Percentiles rank a stretch among this genome's conserved stretches.
These are phyloP conservation scores for Lucilia sericata DNA, from an alignment of 1,140 invertebrate species.

Conservation along the genomic window DNA sequence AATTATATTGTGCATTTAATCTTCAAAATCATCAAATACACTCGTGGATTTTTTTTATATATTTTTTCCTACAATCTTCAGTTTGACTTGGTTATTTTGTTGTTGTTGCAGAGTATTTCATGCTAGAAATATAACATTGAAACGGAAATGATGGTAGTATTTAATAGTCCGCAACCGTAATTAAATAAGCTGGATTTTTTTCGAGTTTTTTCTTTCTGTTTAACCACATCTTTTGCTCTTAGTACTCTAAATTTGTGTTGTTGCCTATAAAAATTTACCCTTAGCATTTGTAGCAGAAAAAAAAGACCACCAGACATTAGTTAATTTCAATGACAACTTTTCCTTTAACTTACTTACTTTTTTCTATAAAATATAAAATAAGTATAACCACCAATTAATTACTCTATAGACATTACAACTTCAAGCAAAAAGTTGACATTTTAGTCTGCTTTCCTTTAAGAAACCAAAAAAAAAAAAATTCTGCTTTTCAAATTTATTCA, in stretches of 20 bases:
- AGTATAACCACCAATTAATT: slow-evolving; percentile 34
- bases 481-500: neutral
- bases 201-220: neutral
- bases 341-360: neutral
- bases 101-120: neutral
- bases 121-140: neutral
- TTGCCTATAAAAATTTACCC: slow-evolving; percentile 30
- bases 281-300: neutral
- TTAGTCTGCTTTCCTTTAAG: neutral
- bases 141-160: slow-evolving; percentile 39
- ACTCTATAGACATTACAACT: slow-evolving; percentile 19
- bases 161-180: slow-evolving; percentile 40
- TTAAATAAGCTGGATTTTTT: slow-evolving; percentile 37
- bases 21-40: slow-evolving; percentile 24
- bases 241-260: neutral
- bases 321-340: slow-evolving; percentile 34
- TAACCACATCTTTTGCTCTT: neutral
- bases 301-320: neutral
- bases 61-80: neutral
- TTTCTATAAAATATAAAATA: neutral
- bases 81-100: no score
- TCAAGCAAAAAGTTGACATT: neutral
- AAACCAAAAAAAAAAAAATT: neutral
- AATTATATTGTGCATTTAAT: slow-evolving; percentile 29
- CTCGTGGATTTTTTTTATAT: neutral